phyloP scores from a whole-genome alignment of 2,113 vertebrate genomes.

The Sceloporus undulatus region DNA sequence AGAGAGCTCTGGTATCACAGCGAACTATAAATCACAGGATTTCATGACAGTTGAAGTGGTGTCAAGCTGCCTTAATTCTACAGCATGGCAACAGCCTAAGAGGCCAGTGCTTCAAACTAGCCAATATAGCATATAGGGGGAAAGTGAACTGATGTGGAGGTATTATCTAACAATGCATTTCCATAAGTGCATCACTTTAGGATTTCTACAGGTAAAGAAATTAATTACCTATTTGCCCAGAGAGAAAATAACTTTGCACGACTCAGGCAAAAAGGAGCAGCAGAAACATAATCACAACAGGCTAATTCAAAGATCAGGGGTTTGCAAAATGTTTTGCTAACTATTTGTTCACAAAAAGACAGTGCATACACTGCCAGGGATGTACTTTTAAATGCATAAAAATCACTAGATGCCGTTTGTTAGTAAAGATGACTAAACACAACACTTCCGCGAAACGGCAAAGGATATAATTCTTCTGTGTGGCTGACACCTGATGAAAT shows the following conservation, averaged over 20 bases:
- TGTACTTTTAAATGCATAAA: slow-evolving; percentile 15
- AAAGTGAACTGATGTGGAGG: too few species aligned
- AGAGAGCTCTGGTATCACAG: too few species aligned
- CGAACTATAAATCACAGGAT: too few species aligned
- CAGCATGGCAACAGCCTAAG: too few species aligned
- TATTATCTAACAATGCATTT: too few species aligned
- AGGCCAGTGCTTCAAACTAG: too few species aligned
- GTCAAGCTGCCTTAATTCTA: too few species aligned
- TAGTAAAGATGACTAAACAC: not conserved
- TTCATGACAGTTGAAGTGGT: too few species aligned
- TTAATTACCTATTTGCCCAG: not conserved
- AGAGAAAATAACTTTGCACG: not conserved
- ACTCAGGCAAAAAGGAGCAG: not conserved
- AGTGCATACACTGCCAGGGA: not conserved
- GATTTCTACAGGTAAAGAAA: too few species aligned
- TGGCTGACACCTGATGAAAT: slow-evolving; percentile 41
- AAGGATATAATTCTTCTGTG: slow-evolving; percentile 48
- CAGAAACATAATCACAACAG: not conserved
- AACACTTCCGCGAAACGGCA: slow-evolving; percentile 25
- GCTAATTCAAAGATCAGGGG: not conserved
- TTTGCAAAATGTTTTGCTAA: not conserved
- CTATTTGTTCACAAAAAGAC: fast-evolving
- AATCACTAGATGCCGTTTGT: not conserved
- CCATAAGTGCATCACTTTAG: too few species aligned
- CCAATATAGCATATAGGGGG: too few species aligned